Evolutionary conservation across 1,140 invertebrate genomes (phyloP), one percentile per base, ranked within the genome.

Genomic region (Bombyx mandarina): DNA sequence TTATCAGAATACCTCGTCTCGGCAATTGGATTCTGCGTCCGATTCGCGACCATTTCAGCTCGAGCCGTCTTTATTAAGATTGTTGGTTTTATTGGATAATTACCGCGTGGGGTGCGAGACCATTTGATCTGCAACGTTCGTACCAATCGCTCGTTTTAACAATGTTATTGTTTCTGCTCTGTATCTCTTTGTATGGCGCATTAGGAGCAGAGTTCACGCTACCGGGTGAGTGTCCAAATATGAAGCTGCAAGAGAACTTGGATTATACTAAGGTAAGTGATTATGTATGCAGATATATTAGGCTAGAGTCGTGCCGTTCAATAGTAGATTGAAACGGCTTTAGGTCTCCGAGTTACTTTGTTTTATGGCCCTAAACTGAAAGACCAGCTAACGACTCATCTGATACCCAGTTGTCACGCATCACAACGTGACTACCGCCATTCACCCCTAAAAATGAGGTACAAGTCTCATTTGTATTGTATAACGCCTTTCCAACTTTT

Each of bases 51-150:
- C 26, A 54, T 54, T 54, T 54, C 53, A 54, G 53, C 45, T 45
- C 70, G 66, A 67, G 64, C 62, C 64, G 62, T 60, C 69, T 70
- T 71, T 73, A 73, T 51, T 56, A 48, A 56, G 26, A 45, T 35
- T 6, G 43, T 49, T 51, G 58, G 61, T 59, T 12, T 75, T 65
- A 80, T 79, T 79, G 73, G 58, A 73, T 82, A 79, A 83, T 79
- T 81, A 79, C 66, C 53, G 67, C 60, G 78, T 81, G 62, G 80
- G 78, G 63, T 52, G 71, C 54, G 60, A 51, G 18, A 48, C 51
- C 77, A 77, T 69, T 79, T 60, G 49, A 59, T 60, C 63, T 55
- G 56, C 56, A 55, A 61, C 58, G 52, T 48, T 71, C 59, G 62
- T 8, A 6, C 58, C 18, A 64, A 9, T 35, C 56, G 66, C 61